Evolutionary conservation across 1,140 invertebrate genomes (phyloP).

Genomic region (Drosophila kurseongensis): DNA sequence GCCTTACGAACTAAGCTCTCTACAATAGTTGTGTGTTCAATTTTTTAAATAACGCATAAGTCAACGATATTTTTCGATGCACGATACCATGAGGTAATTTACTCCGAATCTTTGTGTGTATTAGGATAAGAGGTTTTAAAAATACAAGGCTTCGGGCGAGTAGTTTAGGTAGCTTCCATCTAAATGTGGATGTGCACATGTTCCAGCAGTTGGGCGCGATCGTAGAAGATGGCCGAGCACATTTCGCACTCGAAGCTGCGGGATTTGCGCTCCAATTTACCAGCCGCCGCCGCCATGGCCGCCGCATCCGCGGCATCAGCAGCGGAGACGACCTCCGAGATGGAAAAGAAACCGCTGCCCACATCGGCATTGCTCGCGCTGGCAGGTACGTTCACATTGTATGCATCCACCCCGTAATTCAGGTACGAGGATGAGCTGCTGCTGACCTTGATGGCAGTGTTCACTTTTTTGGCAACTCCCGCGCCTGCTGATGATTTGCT

Average conservation of each 20-base stretch:
- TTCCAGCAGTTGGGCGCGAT: conserved; percentile 89
- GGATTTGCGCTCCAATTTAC: conserved; percentile 59
- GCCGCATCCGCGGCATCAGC: conserved; percentile 70
- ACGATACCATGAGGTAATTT: conserved; percentile 45
- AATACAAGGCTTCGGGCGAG: conserved; percentile 45
- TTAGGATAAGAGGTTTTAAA: conserved; percentile 54
- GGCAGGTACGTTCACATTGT: conserved; percentile 55
- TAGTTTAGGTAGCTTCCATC: conserved; percentile 56
- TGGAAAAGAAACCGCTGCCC: conserved; percentile 72
- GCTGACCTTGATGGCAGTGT: conserved; percentile 12
- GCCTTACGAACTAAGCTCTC: conserved; percentile 66
- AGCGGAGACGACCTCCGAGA: conserved; percentile 74
- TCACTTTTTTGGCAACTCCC: conserved; percentile 34
- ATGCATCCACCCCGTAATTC: conserved; percentile 62
- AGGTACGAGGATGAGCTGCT: conserved; percentile 63
- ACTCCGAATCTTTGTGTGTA: conserved; percentile 14
- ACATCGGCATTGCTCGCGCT: conserved; percentile 59
- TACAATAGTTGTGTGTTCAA: conserved; percentile 37
- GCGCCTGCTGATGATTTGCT: conserved; percentile 16
- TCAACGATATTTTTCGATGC: conserved; percentile 64
- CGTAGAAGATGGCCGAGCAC: conserved; percentile 90
- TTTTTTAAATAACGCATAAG: conserved; percentile 74
- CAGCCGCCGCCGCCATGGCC: conserved; percentile 58
- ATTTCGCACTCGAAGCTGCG: conserved; percentile 89
- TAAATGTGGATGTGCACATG: conserved; percentile 93